These are phyloP conservation scores for Drosophila biarmipes DNA, from an alignment of 1,140 invertebrate species.

Conservation along the genomic window DNA sequence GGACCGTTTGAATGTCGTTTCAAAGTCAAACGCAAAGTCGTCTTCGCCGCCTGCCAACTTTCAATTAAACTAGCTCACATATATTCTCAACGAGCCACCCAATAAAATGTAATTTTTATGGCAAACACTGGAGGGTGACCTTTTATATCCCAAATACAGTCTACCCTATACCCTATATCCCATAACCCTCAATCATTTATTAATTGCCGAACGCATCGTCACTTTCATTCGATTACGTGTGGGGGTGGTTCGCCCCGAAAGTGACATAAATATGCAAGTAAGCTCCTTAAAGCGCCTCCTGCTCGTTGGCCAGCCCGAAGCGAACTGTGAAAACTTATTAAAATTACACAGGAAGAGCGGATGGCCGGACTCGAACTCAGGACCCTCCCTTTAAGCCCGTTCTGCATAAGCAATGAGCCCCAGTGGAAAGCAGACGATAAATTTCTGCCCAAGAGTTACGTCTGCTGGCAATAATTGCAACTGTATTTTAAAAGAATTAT, in stretches of 20 bases:
- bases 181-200: conserved; percentile 47
- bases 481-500: conserved; percentile 82
- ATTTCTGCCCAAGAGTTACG: conserved; percentile 56
- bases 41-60: conserved; percentile 36
- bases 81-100: conserved; percentile 39
- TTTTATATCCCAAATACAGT: background rate
- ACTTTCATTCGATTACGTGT: conserved; percentile 51
- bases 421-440: conserved; percentile 63
- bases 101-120: conserved; percentile 72
- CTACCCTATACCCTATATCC: background rate
- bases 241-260: conserved; percentile 11
- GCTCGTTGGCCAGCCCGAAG: conserved; percentile 4
- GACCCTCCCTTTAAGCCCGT: conserved; percentile 53
- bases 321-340: conserved; percentile 71
- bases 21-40: conserved; percentile 63
- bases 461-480: conserved; percentile 62
- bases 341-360: conserved; percentile 50
- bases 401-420: conserved; percentile 71
- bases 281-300: conserved; percentile 66
- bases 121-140: background rate
- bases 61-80: conserved; percentile 68
- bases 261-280: conserved; percentile 80
- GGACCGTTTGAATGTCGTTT: conserved; percentile 69
- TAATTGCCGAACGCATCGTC: conserved; percentile 28
- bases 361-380: background rate